Base-by-base conservation (phyloP, 2,113 vertebrate genomes). In the Ploceus nigricollis region DNA sequence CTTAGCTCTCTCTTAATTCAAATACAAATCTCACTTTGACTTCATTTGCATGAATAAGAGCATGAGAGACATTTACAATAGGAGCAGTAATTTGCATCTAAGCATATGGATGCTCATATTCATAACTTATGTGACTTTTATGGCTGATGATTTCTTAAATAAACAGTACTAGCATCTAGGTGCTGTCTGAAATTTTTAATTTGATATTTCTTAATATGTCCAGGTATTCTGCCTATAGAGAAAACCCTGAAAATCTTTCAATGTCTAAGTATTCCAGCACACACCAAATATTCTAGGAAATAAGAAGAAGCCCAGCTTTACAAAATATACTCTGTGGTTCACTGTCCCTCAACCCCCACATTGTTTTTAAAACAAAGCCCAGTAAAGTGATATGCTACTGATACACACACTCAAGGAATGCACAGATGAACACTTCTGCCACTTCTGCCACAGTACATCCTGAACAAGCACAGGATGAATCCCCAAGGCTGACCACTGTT, bases 61-160 rank as follows among this genome's bases (percentile, higher is more conserved):
- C 40, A 69, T 22, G 16, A 83, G 15, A 92, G 37, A 82, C 45
- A 65, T 65, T 86, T 86, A 69, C 58, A 66, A 80, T 31, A 72
- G 54, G 10, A 92, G 58, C 25, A 77, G n/a, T 63, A 72, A 87
- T 69, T 92, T 82, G 11, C 53, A 70, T 22, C 14, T 50, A 82
- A 92, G 33, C 73, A 87, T 63, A 87, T 60, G 61, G 82, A 63
- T 88, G 56, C 35, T 88, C 30, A 63, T 70, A 93, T 83, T 86
- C 58, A 24, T 80, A 83, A 90, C 24, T 83, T 65, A 33, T 31
- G 12, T 33, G 60, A 63, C 58, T 83, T 92, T 81, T 83, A 81
- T 66, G 56, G 50, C 21, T 65, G 71, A 65, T 68, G 31, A 5
- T 65, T 88, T 88, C 50, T 76, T 87, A 90, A 91, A 47, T 68